Evolutionary conservation across 2,113 vertebrate species (phyloP).

Genomic region (Porphyrio hochstetteri): DNA sequence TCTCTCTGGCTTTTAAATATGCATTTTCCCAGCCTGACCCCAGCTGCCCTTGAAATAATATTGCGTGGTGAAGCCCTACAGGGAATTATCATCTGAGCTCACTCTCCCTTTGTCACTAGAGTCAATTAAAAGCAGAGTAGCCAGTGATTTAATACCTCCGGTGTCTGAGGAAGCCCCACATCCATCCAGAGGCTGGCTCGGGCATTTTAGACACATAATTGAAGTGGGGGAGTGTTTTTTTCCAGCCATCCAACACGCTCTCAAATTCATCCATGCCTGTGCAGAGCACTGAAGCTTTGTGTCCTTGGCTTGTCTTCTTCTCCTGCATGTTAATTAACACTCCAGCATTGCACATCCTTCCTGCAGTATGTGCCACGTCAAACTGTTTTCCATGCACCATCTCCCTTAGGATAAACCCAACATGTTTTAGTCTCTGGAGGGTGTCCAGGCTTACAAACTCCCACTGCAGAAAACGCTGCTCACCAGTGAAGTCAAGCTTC

Average conservation of each 20-base stretch:
- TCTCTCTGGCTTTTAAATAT: not conserved
- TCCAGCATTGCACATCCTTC: not conserved
- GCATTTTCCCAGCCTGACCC: not conserved
- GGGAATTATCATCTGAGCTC: conserved; percentile 25
- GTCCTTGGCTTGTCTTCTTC: not conserved
- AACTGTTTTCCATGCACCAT: not conserved
- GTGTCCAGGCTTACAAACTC: not conserved
- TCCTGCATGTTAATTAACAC: not conserved
- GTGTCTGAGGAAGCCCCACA: not conserved
- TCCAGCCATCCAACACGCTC: not conserved
- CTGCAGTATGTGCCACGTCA: fast-evolving
- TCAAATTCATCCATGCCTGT: not conserved
- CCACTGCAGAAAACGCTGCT: not conserved
- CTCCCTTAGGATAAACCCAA: not conserved
- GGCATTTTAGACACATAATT: not conserved
- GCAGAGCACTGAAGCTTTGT: not conserved
- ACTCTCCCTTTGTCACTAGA: conserved; percentile 30
- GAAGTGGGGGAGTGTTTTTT: not conserved
- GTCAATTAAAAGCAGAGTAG: conserved; percentile 54
- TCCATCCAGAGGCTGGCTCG: not conserved
- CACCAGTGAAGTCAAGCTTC: not conserved
- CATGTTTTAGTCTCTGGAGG: not conserved
- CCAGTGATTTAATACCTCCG: conserved; percentile 36
- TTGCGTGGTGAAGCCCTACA: not conserved
- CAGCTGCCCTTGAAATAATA: conserved; percentile 25